Base-by-base conservation (phyloP, 1,140 invertebrate genomes). In the Rhizoglyphus robini region DNA sequence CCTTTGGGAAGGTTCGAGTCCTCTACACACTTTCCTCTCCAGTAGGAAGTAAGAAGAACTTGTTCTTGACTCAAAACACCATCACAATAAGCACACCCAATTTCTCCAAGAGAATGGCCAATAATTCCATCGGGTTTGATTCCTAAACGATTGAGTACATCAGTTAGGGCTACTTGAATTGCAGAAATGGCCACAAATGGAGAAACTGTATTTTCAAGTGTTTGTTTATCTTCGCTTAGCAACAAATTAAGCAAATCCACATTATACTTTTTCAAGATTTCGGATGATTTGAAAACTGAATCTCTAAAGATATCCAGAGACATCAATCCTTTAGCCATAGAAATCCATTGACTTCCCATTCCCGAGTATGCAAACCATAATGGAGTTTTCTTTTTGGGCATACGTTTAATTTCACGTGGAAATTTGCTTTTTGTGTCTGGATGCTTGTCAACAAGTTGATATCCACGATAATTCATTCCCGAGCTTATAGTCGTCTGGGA, bases 301-400 rank as follows among this genome's bases (percentile, higher is more conserved):
- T 82, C 77, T 49, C 82, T 81, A 75, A 96, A 96, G 0, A 79
- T 74, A 41, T 89, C 84, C 31, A 97, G 78, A 41, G 79, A 71
- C 80, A 97, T 84, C 46, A 97, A 77, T 23, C 86, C 81, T 72
- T 83, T 83, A 5, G 83, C 91, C 93, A 97, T 97, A 67, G 88
- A 90, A 48, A 84, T 79, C 94, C 93, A 98, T 78, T 98, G 94
- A 34, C 86, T 85, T 8, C 95, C 95, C 92, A 97, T 96, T 36
- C 93, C 93, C 48, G 90, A 88, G 76, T 93, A 96, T 38, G 96
- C 80, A 75, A 83, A 96, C 88, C 90, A 96, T 36, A 96, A 76
- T 0, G 91, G 91, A n/a, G n/a, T n/a, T 25, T 87, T 81, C 23
- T 70, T 70, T 32, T 77, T 76, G 58, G 68, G 68, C 18, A 64